Percentiles rank a stretch among this genome's conserved stretches.
Evolutionary conservation across 2,888 invertebrate species (phyloP).

Genomic region (Drosophila diplacantha): DNA sequence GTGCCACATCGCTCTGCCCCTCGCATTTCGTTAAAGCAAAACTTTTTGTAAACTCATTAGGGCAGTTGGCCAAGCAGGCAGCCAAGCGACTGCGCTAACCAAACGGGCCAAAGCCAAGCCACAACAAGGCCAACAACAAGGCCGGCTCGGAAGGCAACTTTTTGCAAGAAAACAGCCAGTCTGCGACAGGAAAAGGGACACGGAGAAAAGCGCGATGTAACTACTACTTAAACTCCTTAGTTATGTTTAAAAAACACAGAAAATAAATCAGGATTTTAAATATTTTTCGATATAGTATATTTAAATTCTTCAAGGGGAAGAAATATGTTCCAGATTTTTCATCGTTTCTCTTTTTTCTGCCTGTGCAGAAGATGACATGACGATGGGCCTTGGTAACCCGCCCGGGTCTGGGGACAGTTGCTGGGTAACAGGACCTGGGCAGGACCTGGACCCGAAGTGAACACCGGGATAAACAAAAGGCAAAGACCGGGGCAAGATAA

Average conservation of each 20-base stretch:
- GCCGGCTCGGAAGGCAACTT: conserved; percentile 44
- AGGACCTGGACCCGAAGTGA: conserved; percentile 18
- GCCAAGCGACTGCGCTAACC: conserved; percentile 43
- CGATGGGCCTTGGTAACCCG: neutral
- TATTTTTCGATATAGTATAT: neutral
- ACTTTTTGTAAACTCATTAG: conserved; percentile 71
- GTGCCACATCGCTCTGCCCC: conserved; percentile 15
- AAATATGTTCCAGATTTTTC: neutral
- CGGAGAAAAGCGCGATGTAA: neutral
- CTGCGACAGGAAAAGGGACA: conserved; percentile 20
- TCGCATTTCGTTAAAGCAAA: conserved; percentile 62
- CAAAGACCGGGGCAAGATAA: conserved; percentile 57
- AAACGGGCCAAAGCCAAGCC: conserved; percentile 33
- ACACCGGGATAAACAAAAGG: conserved; percentile 60
- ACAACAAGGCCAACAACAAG: conserved; percentile 43
- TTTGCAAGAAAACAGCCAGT: conserved; percentile 57
- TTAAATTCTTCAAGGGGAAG: neutral
- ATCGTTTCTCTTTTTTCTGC: neutral
- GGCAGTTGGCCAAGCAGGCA: conserved; percentile 63
- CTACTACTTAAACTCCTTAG: neutral
- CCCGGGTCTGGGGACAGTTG: neutral
- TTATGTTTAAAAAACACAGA: neutral
- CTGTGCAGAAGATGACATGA: conserved; percentile 9
- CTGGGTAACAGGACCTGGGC: conserved; percentile 3
- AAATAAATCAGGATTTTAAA: too few species aligned